Percentiles rank a stretch among this genome's conserved stretches.
These are phyloP conservation scores for Orientallactaga sibirica DNA, from an alignment of 2,797 vertebrate genomes.

Conservation along the genomic window DNA sequence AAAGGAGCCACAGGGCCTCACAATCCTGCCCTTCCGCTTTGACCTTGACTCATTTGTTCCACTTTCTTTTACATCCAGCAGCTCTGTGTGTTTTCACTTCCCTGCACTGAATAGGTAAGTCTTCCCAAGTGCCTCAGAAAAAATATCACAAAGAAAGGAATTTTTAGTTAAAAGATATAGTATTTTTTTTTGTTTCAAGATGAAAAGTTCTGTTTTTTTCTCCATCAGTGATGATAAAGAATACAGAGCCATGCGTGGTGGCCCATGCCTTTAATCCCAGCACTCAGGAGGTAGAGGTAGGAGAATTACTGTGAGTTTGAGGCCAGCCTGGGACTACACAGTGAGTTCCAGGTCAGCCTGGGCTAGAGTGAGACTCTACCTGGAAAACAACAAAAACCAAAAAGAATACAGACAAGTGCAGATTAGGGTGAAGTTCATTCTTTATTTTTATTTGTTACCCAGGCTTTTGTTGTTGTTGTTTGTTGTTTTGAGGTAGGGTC, in stretches of 20 bases:
- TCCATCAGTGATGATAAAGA: not conserved
- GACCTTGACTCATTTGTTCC: constrained; percentile 42
- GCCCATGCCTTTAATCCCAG: no score
- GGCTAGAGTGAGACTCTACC: no score
- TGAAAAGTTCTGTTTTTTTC: not conserved
- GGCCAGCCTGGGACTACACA: no score
- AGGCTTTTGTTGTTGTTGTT: not conserved
- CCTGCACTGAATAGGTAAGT: constrained; percentile 4
- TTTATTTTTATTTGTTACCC: not conserved
- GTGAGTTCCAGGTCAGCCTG: no score
- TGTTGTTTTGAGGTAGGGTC: no score
- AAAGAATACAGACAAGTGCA: not conserved
- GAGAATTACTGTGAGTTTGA: no score
- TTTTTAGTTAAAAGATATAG: not conserved
- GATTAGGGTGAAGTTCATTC: not conserved
- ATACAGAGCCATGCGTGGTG: not conserved
- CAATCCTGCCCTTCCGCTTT: not conserved
- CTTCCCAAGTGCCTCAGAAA: constrained; percentile 4
- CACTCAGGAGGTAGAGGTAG: no score
- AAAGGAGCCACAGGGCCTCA: not conserved
- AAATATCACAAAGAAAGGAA: not conserved
- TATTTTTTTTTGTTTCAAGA: not conserved
- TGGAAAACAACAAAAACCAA: not conserved
- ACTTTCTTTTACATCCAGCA: not conserved
- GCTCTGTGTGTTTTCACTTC: not conserved